Evolutionary conservation across 2,888 invertebrate species (phyloP), one percentile per base, ranked within the genome.

Genomic region (Entomobrya multifasciata): DNA sequence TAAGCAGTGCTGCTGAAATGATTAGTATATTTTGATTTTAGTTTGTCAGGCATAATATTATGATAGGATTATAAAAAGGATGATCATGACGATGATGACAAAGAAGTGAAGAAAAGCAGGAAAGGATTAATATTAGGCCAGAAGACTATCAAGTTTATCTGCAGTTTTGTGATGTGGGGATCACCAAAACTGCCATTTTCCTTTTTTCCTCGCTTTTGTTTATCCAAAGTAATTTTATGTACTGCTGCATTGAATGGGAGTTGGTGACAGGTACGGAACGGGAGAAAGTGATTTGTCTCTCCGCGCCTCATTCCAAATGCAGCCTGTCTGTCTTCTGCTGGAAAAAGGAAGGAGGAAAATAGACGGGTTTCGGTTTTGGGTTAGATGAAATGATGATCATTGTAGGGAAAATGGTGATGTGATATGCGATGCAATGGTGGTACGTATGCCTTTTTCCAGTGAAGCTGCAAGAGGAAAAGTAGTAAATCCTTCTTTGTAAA

Each of bases 271-370:
- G 84, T 84, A 84, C 55, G 41, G 55, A 84, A 55, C 84, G 78
- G 60, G 84, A 67, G 84, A 84, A 84, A 84, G 84, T 84, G 78
- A 84, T 84, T 84, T 77, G 84, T 84, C 84, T 78, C 78, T 84
- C 84, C 17, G 25, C 78, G 55, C 84, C 60, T 78, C 67, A 47
- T 84, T 70, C 49, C 22, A 52, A 74, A 74, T 65, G 20, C 27
- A 5, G 25, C 3, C 11, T 20, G n/a, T n/a, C n/a, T n/a, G n/a
- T n/a, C n/a, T n/a, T n/a, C n/a, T n/a, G 20, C 22, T 22, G 44
- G 25, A 70, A 44, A 70, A 10, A 55, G 30, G 52, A 25, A 41
- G 76, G 41, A 17, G 22, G 27, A 15, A 15, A 55, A 49, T n/a
- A n/a, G n/a, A 52, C 10, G 17, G 72, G 36, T 36, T 36, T 36